A percentile compares a stretch with the other conserved stretches of the same genome.
Conservation (phyloP, 1,140 invertebrate species). For the Drosophila kanapiae region DNA sequence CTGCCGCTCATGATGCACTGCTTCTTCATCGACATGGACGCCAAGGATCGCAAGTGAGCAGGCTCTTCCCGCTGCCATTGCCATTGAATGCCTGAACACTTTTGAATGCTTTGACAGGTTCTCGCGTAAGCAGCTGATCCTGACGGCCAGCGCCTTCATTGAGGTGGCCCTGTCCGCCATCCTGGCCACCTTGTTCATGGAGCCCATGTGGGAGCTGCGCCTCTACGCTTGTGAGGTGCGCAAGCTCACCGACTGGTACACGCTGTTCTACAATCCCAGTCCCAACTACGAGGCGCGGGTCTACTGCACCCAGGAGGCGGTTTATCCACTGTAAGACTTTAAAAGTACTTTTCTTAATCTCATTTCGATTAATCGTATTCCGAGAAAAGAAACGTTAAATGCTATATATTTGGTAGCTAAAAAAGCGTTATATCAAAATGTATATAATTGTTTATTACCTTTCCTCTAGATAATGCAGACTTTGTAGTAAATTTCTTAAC, state of each 20-base stretch:
- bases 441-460: too few relatives aligned
- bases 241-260: constrained; percentile 97
- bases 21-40: constrained; percentile 95
- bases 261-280: constrained; percentile 96
- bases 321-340: constrained; percentile 95
- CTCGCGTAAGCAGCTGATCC: constrained; percentile 89
- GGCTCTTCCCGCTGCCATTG: background rate
- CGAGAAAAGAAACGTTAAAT: too few relatives aligned
- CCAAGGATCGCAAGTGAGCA: constrained; percentile 90
- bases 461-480: too few relatives aligned
- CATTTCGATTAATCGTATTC: too few relatives aligned
- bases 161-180: constrained; percentile 91
- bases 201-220: constrained; percentile 91
- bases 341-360: too few relatives aligned
- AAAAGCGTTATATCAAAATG: too few relatives aligned
- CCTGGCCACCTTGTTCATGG: constrained; percentile 90
- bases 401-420: too few relatives aligned
- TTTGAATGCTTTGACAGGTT: constrained; percentile 86
- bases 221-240: constrained; percentile 92
- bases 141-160: constrained; percentile 92
- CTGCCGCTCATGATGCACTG: constrained; percentile 94
- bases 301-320: constrained; percentile 98
- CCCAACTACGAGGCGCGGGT: constrained; percentile 95
- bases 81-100: too few relatives aligned
- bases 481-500: background rate